phyloP scores from a whole-genome alignment of 2,113 vertebrate genomes.

The Apteryx owenii region DNA sequence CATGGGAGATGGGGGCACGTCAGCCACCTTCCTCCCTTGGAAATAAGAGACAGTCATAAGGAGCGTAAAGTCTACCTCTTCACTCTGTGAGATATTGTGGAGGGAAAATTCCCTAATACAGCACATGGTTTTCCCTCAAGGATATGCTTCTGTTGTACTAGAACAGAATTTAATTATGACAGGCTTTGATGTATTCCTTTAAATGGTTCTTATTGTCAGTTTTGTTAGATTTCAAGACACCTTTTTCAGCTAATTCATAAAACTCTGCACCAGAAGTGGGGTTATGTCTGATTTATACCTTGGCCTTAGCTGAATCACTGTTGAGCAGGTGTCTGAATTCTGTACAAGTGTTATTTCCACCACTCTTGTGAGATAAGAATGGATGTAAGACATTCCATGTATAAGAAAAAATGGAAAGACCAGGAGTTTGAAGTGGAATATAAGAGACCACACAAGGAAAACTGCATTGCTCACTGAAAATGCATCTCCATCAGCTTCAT shows the following conservation, averaged over 20 bases:
- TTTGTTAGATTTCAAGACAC: background rate
- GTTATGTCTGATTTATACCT: background rate
- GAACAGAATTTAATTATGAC: background rate
- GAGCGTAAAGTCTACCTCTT: background rate
- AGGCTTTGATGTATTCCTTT: background rate
- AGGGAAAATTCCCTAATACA: background rate
- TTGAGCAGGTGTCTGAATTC: background rate
- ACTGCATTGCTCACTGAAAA: background rate
- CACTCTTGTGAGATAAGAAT: accelerated
- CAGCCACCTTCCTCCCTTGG: background rate
- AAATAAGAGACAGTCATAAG: background rate
- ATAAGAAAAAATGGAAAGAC: background rate
- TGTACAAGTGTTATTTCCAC: background rate
- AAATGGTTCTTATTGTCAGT: background rate
- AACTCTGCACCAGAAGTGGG: background rate
- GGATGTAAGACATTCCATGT: background rate
- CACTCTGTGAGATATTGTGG: accelerated
- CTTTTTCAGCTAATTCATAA: background rate
- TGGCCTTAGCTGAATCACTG: background rate
- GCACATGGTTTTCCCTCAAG: background rate
- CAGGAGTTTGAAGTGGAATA: background rate
- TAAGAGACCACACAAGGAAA: background rate
- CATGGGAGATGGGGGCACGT: too few species aligned
- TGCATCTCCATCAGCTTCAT: background rate
- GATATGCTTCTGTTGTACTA: background rate